phyloP scores from a whole-genome alignment of 2,888 invertebrate species.

The Hydrotaea diabolus region DNA sequence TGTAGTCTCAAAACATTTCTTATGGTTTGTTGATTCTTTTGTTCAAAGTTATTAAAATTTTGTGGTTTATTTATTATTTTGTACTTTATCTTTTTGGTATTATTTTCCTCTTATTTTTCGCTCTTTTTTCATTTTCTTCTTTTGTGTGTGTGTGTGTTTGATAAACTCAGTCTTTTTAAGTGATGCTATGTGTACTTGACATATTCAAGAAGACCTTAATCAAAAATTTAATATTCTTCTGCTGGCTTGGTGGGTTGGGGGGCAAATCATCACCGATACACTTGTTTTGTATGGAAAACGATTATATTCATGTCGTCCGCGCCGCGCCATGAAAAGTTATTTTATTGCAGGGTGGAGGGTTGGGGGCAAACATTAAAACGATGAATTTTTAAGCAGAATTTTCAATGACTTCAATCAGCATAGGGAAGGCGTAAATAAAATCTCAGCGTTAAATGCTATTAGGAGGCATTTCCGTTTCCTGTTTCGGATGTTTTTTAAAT shows the following conservation, averaged over 20 bases:
- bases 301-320: background rate
- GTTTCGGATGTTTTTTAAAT: background rate
- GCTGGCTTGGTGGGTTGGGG: background rate
- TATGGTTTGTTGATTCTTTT: slow-evolving; percentile 53
- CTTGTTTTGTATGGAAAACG: background rate
- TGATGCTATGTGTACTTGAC: slow-evolving; percentile 43
- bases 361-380: background rate
- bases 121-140: background rate
- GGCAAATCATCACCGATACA: background rate
- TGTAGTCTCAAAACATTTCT: slow-evolving; percentile 39
- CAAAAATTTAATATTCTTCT: slow-evolving; percentile 34
- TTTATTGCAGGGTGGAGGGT: background rate
- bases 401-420: background rate
- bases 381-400: slow-evolving; percentile 10
- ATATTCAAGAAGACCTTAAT: slow-evolving; percentile 40
- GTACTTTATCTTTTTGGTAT: slow-evolving; percentile 23
- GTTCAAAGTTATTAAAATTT: slow-evolving; percentile 48
- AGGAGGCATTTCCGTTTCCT: background rate
- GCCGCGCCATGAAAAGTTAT: background rate
- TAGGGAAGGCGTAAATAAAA: background rate
- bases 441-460: background rate
- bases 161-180: slow-evolving; percentile 42
- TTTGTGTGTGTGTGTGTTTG: too few species aligned
- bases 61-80: slow-evolving; percentile 42
- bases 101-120: slow-evolving; percentile 35